Evolutionary conservation across 2,113 vertebrate genomes (phyloP), one percentile per base, ranked within the genome.

Genomic region (Damaliscus lunatus): DNA sequence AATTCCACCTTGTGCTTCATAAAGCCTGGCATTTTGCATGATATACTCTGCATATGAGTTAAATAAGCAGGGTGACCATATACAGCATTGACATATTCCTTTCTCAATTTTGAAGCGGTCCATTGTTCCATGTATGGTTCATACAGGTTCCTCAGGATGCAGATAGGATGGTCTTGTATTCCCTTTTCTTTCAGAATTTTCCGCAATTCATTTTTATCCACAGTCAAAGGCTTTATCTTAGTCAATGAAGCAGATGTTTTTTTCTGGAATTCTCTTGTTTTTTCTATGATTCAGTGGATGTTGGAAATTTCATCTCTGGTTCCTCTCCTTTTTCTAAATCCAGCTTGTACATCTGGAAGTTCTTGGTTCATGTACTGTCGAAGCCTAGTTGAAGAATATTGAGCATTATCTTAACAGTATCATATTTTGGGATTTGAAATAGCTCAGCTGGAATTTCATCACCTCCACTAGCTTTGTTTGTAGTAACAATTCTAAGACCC

Each of bases 61-160:
- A 71, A 71, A 71, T 36, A 71, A 71, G 8, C 17, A 67, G 33
- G 33, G n/a, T 71, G n/a, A 36, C 9, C n/a, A 36, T 36, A 71
- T 71, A 36, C 17, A 71, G 17, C n/a, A 36, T 36, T 71, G n/a
- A 71, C 0, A 0, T 71, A 71, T n/a, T 36, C 7, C 2, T 36
- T 71, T 21, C 17, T 71, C n/a, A 36, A 0, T 36, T 36, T 71
- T 71, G n/a, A 71, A 71, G n/a, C 8, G 36, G 8, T 36, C 4
- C 8, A 3, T 21, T 71, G n/a, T 71, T 71, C 17, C 64, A 36
- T 71, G 2, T 21, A 19, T 71, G 33, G 17, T 71, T 71, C n/a
- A 71, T 36, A 36, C n/a, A 71, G 9, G 17, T 71, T 71, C 36
- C 64, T 71, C 8, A 36, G n/a, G 64, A 21, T 71, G 8, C 9